These are phyloP conservation scores for Alligator mississippiensis DNA, from an alignment of 2,113 vertebrate species.

Conservation along the genomic window DNA sequence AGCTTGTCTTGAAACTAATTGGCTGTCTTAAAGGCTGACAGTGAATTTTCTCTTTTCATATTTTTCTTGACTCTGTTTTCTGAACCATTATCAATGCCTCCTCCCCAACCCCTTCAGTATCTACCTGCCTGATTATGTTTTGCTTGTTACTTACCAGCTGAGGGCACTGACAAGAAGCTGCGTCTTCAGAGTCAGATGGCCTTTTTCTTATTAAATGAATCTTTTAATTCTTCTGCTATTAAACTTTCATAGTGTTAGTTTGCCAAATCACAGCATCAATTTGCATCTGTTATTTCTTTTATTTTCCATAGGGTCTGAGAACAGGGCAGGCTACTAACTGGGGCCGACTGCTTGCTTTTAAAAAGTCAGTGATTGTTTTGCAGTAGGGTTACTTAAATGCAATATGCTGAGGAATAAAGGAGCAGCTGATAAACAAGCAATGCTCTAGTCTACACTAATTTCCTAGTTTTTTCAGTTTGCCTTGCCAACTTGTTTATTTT, in stretches of 20 bases:
- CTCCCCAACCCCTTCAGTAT: not conserved
- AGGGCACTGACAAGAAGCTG: not conserved
- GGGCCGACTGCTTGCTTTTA: not conserved
- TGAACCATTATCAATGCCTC: not conserved
- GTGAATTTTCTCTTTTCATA: not conserved
- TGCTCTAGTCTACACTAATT: not conserved
- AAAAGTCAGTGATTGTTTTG: not conserved
- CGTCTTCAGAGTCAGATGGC: not conserved
- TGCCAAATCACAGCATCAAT: not conserved
- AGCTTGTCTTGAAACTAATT: not conserved
- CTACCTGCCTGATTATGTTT: not conserved
- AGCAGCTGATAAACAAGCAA: not conserved
- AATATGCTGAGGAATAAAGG: not conserved
- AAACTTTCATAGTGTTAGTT: not conserved
- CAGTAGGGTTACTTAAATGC: not conserved
- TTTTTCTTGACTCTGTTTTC: not conserved
- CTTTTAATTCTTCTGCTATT: not conserved
- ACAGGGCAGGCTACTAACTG: not conserved
- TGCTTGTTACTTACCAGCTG: not conserved
- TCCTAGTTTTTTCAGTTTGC: constrained; percentile 21
- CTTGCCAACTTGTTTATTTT: constrained; percentile 37
- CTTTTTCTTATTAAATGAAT: not conserved
- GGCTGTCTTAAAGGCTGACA: not conserved
- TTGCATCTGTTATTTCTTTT: constrained; percentile 32
- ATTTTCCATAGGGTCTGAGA: constrained; percentile 12